Evolutionary conservation across 2,113 vertebrate genomes (phyloP).

Genomic region (Rhea americana): DNA sequence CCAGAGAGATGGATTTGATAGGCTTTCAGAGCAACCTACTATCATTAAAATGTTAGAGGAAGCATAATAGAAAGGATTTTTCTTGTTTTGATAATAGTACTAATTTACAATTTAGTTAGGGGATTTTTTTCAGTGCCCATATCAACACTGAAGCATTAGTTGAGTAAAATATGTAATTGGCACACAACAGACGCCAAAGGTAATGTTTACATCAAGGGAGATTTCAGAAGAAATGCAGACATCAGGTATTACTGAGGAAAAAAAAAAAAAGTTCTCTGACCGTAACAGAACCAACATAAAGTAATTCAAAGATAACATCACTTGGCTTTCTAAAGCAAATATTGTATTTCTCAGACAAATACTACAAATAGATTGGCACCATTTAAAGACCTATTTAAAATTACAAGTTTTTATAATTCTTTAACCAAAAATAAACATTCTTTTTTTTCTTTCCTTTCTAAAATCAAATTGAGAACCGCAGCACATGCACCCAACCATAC

Average conservation of each 20-base stretch:
- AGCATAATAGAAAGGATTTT: neutral
- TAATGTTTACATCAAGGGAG: neutral
- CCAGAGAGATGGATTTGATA: neutral
- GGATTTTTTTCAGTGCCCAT: neutral
- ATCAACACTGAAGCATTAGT: neutral
- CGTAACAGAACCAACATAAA: conserved; percentile 18
- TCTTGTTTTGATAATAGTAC: neutral
- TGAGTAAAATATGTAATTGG: neutral
- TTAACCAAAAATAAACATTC: neutral
- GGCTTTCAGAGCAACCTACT: neutral
- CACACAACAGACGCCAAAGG: neutral
- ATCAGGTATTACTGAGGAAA: neutral
- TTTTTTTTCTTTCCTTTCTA: neutral
- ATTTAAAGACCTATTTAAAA: neutral
- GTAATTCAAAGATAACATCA: neutral
- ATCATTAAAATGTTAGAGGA: neutral
- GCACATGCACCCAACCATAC: neutral
- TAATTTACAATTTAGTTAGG: neutral
- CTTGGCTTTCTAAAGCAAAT: conserved; percentile 6
- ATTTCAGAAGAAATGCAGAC: conserved; percentile 14
- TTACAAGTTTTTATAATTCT: neutral
- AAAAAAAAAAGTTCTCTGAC: neutral
- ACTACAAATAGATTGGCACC: neutral
- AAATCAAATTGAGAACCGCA: neutral
- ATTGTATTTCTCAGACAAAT: neutral